Evolutionary conservation across 2,113 vertebrate species (phyloP).

Genomic region (Cavia porcellus): DNA sequence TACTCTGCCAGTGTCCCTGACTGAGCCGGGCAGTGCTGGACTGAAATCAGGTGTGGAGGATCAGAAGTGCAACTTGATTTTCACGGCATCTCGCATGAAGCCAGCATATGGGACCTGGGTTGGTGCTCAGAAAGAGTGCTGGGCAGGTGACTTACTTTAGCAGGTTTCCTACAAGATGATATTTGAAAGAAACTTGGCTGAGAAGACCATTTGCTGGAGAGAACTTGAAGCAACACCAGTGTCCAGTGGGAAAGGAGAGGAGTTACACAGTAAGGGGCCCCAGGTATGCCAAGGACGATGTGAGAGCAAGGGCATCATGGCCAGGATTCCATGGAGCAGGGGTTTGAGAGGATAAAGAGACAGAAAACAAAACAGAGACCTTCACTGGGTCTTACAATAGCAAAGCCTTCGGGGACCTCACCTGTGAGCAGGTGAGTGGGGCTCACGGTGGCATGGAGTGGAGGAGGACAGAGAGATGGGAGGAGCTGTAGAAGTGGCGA

Average conservation of each 20-base stretch:
- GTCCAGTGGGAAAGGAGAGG: not conserved
- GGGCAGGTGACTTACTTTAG: not conserved
- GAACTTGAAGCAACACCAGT: accelerated
- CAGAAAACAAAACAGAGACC: not conserved
- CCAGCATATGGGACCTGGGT: not conserved
- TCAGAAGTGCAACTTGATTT: accelerated
- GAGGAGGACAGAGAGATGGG: not conserved
- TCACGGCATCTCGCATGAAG: not conserved
- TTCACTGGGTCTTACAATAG: not conserved
- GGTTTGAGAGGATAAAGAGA: not conserved
- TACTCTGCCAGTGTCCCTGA: accelerated
- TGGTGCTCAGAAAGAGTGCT: not conserved
- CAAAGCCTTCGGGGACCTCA: not conserved
- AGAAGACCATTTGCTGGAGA: accelerated
- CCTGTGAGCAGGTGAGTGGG: not conserved
- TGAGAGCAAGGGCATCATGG: not conserved
- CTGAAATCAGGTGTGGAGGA: not conserved
- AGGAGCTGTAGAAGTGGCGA: not conserved
- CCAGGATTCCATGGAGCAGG: not conserved
- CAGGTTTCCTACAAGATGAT: not conserved
- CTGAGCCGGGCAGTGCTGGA: no score
- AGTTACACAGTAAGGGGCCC: no score
- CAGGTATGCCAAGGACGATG: accelerated
- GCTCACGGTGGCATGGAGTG: not conserved
- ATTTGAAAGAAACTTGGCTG: not conserved